phyloP scores from a whole-genome alignment of 2,113 vertebrate genomes.

The Ivindomyrus marchei region DNA sequence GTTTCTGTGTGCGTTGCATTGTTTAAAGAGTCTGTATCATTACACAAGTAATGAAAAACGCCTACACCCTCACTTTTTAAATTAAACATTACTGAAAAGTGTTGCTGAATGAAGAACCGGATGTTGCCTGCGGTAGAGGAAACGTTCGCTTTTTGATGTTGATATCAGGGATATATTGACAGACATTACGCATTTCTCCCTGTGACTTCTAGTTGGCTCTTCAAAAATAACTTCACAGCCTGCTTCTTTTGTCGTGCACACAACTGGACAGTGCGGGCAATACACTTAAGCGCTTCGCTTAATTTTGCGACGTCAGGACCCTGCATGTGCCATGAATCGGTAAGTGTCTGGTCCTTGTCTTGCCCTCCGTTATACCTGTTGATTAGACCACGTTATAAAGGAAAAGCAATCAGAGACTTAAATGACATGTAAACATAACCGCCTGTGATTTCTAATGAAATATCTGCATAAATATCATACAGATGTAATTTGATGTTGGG shows the following conservation, averaged over 20 bases:
- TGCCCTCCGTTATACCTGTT: background rate
- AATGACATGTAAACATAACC: background rate
- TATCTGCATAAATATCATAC: background rate
- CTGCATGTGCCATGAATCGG: background rate
- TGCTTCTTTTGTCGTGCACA: background rate
- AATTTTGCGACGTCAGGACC: background rate
- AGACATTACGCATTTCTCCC: background rate
- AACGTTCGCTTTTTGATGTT: background rate
- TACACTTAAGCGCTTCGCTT: background rate
- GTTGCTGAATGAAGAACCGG: background rate
- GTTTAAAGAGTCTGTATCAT: background rate
- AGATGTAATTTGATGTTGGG: background rate
- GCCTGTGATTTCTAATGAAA: background rate
- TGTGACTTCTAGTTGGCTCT: background rate
- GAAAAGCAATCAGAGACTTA: background rate
- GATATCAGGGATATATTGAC: background rate
- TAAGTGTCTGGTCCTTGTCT: background rate
- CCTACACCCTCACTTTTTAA: background rate
- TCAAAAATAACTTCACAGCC: background rate
- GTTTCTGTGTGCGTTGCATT: background rate
- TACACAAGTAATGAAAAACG: background rate
- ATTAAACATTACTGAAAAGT: background rate
- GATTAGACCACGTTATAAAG: background rate
- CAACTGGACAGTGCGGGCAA: background rate
- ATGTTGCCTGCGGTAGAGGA: background rate